These are phyloP conservation scores for Coptotermes formosanus DNA, from an alignment of 1,140 invertebrate genomes.

Conservation along the genomic window DNA sequence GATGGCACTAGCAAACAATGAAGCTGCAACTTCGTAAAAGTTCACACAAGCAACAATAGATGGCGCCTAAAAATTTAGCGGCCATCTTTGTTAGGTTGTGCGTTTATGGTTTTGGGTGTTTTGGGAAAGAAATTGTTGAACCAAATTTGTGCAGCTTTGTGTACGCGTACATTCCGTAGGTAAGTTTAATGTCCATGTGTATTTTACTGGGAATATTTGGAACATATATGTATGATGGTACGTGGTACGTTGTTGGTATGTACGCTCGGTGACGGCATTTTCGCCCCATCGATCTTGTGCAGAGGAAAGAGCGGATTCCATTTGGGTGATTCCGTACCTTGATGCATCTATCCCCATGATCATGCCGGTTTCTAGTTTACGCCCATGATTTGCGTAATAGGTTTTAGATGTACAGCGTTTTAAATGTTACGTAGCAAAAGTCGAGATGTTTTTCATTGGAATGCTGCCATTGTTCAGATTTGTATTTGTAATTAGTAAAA, in stretches of 20 bases:
- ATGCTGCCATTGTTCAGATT: background rate
- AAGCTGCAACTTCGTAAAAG: background rate
- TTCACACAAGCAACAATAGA: conserved; percentile 24
- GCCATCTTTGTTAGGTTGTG: conserved; percentile 29
- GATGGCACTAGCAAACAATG: background rate
- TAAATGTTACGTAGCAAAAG: background rate
- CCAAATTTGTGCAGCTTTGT: background rate
- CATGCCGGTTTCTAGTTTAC: conserved; percentile 29
- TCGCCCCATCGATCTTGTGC: conserved; percentile 31
- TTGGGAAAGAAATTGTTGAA: conserved; percentile 22
- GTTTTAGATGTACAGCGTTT: background rate
- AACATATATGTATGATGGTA: background rate
- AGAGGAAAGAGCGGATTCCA: conserved; percentile 32
- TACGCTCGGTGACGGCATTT: background rate
- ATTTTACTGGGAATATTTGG: background rate
- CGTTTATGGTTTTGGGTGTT: conserved; percentile 29
- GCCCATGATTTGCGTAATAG: background rate
- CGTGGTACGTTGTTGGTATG: background rate
- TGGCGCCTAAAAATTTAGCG: conserved; percentile 26
- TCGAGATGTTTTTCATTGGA: background rate
- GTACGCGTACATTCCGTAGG: background rate
- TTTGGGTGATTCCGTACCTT: conserved; percentile 28
- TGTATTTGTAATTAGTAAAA: background rate
- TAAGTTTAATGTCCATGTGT: background rate
- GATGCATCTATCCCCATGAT: conserved; percentile 19